Evolutionary conservation across 2,797 vertebrate genomes (phyloP), one percentile per base, ranked within the genome.

Genomic region (Lateolabrax maculatus): DNA sequence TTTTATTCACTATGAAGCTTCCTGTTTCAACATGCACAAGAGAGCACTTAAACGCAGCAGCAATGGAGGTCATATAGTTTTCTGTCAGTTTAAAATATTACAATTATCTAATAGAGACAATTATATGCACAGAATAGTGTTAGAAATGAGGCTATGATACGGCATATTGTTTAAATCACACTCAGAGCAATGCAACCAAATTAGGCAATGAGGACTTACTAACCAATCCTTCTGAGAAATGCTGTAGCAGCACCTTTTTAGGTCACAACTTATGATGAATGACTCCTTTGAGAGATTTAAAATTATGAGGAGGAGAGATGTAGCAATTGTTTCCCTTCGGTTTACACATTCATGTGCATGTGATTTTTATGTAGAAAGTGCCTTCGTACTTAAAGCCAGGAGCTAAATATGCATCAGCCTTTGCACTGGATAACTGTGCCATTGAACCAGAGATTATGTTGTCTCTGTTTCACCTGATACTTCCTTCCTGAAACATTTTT

Each of bases 191-290:
- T 65, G 83, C 80, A 80, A 75, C 87, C 84, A 88, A 91, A 88
- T 92, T 89, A 89, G 87, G 87, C 82, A 89, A 85, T 64, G 82
- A 88, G 82, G 86, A 86, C 77, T 81, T 87, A 78, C 48, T 58
- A 84, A 83, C 55, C 77, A 87, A 90, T 85, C 77, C 86, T 89
- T 91, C 65, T 72, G 85, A 91, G 89, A 89, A 89, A 90, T 85
- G 75, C 84, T 84, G 85, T 63, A 84, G 76, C 75, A 79, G 83
- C 80, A 88, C 89, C 90, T 90, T 92, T 93, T 91, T 87, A 89
- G 88, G 91, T 93, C 91, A 89, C 84, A 88, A 76, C 82, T 82
- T 87, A 84, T 88, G 89, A 92, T 85, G 80, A 94, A 93, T 92
- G 89, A 75, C 87, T 93, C 91, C 89, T 94, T 87, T 90, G 93